These are phyloP conservation scores for Characodon lateralis DNA, from an alignment of 2,797 vertebrate species.

Conservation along the genomic window DNA sequence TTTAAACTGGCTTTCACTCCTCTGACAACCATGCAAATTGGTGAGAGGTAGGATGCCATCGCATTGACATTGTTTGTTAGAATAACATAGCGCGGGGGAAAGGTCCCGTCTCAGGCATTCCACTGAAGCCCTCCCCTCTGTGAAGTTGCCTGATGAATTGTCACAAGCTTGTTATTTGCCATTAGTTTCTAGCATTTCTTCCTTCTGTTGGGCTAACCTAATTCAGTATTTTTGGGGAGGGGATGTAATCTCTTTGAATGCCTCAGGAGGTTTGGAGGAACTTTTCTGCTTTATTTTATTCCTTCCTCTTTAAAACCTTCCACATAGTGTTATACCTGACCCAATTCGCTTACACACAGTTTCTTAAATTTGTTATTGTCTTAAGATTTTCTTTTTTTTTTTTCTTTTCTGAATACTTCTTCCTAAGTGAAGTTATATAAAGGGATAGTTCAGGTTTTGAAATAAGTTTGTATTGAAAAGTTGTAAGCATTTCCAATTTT, in stretches of 20 bases:
- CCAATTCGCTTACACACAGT: conserved; percentile 64
- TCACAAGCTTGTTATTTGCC: conserved; percentile 85
- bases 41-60: conserved; percentile 86
- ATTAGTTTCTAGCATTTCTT: conserved; percentile 80
- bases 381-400: not conserved
- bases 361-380: conserved; percentile 21
- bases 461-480: not conserved
- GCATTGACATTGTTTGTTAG: conserved; percentile 86
- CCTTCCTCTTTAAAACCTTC: conserved; percentile 19
- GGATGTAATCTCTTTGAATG: conserved; percentile 75
- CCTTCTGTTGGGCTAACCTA: conserved; percentile 77
- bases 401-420: not conserved
- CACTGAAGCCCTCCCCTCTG: conserved; percentile 76
- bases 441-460: not conserved
- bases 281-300: conserved; percentile 44
- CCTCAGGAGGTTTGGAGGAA: conserved; percentile 59
- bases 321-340: conserved; percentile 59
- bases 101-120: conserved; percentile 81
- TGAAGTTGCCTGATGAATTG: conserved; percentile 81
- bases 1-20: conserved; percentile 87
- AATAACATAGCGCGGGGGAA: conserved; percentile 82
- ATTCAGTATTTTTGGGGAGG: conserved; percentile 76
- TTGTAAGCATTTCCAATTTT: not conserved
- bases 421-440: not conserved
- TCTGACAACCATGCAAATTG: conserved; percentile 88